A percentile compares a stretch with the other conserved stretches of the same genome.
These are phyloP conservation scores for Thymelicus acteon DNA, from an alignment of 2,888 invertebrate species.

Conservation along the genomic window DNA sequence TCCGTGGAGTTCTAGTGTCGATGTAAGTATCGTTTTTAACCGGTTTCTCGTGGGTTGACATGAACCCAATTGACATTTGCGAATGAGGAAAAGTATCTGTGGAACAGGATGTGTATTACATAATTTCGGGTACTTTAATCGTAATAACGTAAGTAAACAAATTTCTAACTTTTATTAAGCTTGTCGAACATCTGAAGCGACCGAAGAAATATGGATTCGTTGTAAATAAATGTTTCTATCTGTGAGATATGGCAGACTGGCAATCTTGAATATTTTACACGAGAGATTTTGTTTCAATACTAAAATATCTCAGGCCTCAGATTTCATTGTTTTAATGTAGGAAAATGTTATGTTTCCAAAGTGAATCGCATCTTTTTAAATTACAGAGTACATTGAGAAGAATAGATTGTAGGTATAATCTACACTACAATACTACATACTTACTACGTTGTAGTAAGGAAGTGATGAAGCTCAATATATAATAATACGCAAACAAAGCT, in stretches of 20 bases:
- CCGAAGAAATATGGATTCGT: too few species aligned
- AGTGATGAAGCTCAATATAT: neutral
- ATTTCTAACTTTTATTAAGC: neutral
- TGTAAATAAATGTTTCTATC: too few species aligned
- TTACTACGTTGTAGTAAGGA: neutral
- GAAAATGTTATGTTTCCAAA: too few species aligned
- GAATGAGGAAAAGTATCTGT: slow-evolving; percentile 25
- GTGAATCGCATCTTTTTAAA: too few species aligned
- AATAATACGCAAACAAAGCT: neutral
- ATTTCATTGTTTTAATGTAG: too few species aligned
- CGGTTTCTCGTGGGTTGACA: slow-evolving; percentile 19
- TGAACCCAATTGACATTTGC: slow-evolving; percentile 30
- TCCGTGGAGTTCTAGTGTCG: slow-evolving; percentile 18
- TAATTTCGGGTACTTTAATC: slow-evolving; percentile 1
- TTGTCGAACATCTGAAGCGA: neutral
- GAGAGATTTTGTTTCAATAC: too few species aligned
- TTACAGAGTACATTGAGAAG: too few species aligned
- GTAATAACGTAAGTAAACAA: slow-evolving; percentile 1
- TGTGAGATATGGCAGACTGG: too few species aligned
- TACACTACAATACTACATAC: too few species aligned
- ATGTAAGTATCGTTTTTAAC: slow-evolving; percentile 24
- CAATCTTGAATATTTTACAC: too few species aligned
- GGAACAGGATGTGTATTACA: slow-evolving; percentile 20
- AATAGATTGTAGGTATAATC: too few species aligned
- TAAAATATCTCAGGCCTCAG: too few species aligned